Evolutionary conservation across 2,797 vertebrate species (phyloP).

Genomic region (Heterohyrax brucei): DNA sequence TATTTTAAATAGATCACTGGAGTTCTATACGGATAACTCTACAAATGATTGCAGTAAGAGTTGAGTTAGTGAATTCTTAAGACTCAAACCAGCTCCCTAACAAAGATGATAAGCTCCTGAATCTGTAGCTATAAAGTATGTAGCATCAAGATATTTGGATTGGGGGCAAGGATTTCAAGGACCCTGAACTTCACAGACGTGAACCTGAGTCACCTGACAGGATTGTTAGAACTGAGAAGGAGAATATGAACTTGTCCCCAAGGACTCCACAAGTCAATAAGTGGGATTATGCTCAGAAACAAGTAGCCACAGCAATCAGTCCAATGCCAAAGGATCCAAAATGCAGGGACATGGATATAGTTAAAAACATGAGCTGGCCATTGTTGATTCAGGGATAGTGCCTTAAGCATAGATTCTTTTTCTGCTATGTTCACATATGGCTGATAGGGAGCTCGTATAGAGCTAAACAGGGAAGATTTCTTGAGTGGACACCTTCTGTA

Average conservation of each 20-base stretch:
- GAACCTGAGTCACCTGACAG: neutral
- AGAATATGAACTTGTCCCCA: neutral
- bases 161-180: neutral
- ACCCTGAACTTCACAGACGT: fast-evolving
- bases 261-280: fast-evolving
- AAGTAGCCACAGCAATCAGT: neutral
- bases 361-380: neutral
- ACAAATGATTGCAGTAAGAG: fast-evolving
- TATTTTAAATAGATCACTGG: too few species aligned
- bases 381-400: neutral
- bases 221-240: neutral
- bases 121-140: fast-evolving
- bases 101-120: fast-evolving
- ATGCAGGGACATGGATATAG: too few species aligned
- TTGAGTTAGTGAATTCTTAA: too few species aligned
- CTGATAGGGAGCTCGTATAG: too few species aligned
- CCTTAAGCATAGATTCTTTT: too few species aligned
- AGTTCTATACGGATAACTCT: fast-evolving
- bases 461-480: neutral
- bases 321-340: too few species aligned
- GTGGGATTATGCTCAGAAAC: too few species aligned
- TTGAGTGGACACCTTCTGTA: neutral
- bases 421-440: neutral
- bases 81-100: neutral
- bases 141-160: too few species aligned